Conservation (phyloP, 2,888 invertebrate species). For the Gonocerus acuteangulatus region DNA sequence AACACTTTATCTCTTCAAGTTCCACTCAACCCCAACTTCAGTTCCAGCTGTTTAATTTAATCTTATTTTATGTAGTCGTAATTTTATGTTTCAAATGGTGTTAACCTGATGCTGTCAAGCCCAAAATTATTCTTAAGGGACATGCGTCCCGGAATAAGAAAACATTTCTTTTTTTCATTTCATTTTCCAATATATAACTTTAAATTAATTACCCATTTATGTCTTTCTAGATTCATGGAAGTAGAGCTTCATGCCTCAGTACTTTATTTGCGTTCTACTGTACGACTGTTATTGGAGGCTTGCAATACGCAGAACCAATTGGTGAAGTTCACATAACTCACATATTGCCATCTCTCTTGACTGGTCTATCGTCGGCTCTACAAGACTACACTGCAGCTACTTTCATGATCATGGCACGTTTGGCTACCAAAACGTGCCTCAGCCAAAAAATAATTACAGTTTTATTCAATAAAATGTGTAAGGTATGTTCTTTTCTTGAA, state of each 20-base stretch:
- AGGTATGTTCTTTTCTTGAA: slow-evolving; percentile 41
- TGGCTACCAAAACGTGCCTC: slow-evolving; percentile 58
- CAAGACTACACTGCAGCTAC: slow-evolving; percentile 65
- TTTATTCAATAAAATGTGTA: slow-evolving; percentile 54
- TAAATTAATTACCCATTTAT: neutral
- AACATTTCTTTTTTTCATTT: neutral
- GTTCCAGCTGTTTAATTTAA: too few species aligned
- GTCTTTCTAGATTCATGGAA: slow-evolving; percentile 32
- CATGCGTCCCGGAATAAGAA: too few species aligned
- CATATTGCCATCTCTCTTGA: slow-evolving; percentile 62
- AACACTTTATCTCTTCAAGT: too few species aligned
- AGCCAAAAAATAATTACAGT: slow-evolving; percentile 51
- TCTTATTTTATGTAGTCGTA: too few species aligned
- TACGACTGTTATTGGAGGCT: slow-evolving; percentile 61
- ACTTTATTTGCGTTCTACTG: slow-evolving; percentile 75
- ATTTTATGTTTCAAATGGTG: too few species aligned
- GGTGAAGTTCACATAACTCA: slow-evolving; percentile 59
- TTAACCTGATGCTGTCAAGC: too few species aligned
- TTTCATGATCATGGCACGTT: slow-evolving; percentile 64
- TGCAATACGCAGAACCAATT: slow-evolving; percentile 51
- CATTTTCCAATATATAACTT: neutral
- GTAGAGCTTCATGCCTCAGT: slow-evolving; percentile 38
- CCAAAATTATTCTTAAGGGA: too few species aligned
- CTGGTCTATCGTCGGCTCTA: slow-evolving; percentile 59
- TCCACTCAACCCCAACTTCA: too few species aligned